phyloP scores from a whole-genome alignment of 2,113 vertebrate genomes.

The Oreamnos americanus region DNA sequence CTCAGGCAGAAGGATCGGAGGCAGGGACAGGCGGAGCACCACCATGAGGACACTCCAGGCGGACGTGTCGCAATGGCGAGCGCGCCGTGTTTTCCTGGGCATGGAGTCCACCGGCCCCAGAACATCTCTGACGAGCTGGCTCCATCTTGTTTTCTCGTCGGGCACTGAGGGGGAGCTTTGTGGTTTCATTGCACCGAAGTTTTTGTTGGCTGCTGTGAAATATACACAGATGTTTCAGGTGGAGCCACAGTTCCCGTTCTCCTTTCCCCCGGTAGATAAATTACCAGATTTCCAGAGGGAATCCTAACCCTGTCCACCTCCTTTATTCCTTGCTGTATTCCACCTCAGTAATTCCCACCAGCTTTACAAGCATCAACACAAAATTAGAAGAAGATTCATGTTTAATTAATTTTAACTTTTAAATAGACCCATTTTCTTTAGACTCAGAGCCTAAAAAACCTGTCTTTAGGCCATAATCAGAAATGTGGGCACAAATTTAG shows the following conservation, averaged over 20 bases:
- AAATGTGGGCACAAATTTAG: not conserved
- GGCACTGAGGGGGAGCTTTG: rapidly evolving
- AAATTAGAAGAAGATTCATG: not conserved
- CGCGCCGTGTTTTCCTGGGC: not conserved
- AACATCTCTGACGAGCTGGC: not conserved
- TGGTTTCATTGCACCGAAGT: not conserved
- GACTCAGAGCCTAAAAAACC: not conserved
- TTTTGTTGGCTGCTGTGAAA: not conserved
- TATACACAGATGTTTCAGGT: not conserved
- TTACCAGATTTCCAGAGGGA: not conserved
- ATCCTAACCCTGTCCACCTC: rapidly evolving
- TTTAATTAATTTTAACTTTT: not conserved
- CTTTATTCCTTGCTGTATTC: rapidly evolving
- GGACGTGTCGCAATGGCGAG: not conserved
- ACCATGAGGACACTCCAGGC: not conserved
- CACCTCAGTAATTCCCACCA: not conserved
- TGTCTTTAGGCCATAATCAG: not conserved
- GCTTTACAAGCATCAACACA: not conserved
- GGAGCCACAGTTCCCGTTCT: not conserved
- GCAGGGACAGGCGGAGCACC: rapidly evolving
- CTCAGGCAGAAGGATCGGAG: not conserved
- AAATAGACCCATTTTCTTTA: not conserved
- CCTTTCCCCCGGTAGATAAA: not conserved
- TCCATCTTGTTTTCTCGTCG: rapidly evolving
- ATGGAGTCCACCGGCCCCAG: not conserved